Percentiles rank a stretch among this genome's conserved stretches.
Conservation (phyloP, 2,888 invertebrate genomes). For the Hypomecis atomaria region DNA sequence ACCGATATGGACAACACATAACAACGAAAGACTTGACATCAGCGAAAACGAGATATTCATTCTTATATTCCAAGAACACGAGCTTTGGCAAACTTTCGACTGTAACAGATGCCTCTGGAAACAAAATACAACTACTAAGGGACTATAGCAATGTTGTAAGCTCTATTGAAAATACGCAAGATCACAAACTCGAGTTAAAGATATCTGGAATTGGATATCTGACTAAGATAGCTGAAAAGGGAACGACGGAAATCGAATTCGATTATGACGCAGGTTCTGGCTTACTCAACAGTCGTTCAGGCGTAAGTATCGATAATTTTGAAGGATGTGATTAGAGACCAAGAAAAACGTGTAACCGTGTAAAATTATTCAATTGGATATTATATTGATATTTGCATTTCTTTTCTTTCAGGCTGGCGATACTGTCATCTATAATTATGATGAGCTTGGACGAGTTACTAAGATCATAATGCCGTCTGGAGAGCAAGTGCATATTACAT, state of each 20-base stretch:
- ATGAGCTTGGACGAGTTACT: conserved; percentile 93
- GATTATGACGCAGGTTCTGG: conserved; percentile 96
- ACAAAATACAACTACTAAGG: conserved; percentile 95
- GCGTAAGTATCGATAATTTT: conserved; percentile 79
- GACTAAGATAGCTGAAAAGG: conserved; percentile 94
- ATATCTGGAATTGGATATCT: conserved; percentile 97
- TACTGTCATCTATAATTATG: conserved; percentile 96
- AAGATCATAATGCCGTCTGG: conserved; percentile 96
- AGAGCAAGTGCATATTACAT: conserved; percentile 92
- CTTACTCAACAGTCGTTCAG: conserved; percentile 92
- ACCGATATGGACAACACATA: conserved; percentile 97
- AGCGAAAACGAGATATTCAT: conserved; percentile 97
- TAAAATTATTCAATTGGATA: background rate
- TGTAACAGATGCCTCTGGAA: conserved; percentile 96
- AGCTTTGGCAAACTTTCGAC: conserved; percentile 97
- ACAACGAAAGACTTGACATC: conserved; percentile 97
- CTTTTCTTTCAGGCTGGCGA: conserved; percentile 88
- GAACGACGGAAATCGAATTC: conserved; percentile 94
- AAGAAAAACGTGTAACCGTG: background rate
- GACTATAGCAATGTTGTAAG: conserved; percentile 97
- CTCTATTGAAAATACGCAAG: conserved; percentile 97
- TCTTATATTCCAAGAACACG: conserved; percentile 98
- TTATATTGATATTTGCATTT: conserved; percentile 30
- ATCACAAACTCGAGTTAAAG: conserved; percentile 95
- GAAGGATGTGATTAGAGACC: background rate